Conservation (phyloP, 2,797 vertebrate genomes). For the Gymnothorax reevesii region DNA sequence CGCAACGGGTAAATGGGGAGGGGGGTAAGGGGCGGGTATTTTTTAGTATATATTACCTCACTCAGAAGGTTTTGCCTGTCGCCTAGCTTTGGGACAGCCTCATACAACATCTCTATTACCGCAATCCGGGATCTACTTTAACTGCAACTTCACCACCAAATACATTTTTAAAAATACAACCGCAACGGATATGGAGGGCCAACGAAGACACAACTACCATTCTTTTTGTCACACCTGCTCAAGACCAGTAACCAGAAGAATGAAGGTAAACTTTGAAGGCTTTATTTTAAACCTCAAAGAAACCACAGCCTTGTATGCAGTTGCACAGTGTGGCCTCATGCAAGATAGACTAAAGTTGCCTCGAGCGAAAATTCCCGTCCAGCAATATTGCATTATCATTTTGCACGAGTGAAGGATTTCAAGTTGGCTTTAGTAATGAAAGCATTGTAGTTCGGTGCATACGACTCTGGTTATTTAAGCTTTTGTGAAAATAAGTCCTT, state of each 20-base stretch:
- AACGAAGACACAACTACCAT: slow-evolving; percentile 38
- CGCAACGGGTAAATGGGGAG: slow-evolving; percentile 46
- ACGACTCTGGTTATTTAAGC: not conserved
- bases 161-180: slow-evolving; percentile 17
- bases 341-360: slow-evolving; percentile 2
- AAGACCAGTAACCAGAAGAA: slow-evolving; percentile 62
- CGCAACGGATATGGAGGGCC: slow-evolving; percentile 44
- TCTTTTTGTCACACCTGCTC: slow-evolving; percentile 49
- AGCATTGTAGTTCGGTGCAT: not conserved
- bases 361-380: slow-evolving; percentile 18
- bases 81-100: slow-evolving; percentile 73
- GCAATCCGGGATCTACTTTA: slow-evolving; percentile 53
- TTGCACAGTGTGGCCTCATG: slow-evolving; percentile 14
- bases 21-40: slow-evolving; percentile 59
- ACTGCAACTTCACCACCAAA: slow-evolving; percentile 33
- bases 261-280: slow-evolving; percentile 62
- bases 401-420: slow-evolving; percentile 25
- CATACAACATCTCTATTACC: slow-evolving; percentile 57
- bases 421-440: not conserved
- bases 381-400: slow-evolving; percentile 17
- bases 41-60: slow-evolving; percentile 68
- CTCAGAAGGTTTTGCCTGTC: slow-evolving; percentile 67
- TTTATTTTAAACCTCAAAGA: slow-evolving; percentile 9
- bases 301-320: not conserved
- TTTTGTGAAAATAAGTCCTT: not conserved